A percentile compares a stretch with the other conserved stretches of the same genome.
Evolutionary conservation across 2,888 invertebrate species (phyloP).

Genomic region (Coecobrya sp.): DNA sequence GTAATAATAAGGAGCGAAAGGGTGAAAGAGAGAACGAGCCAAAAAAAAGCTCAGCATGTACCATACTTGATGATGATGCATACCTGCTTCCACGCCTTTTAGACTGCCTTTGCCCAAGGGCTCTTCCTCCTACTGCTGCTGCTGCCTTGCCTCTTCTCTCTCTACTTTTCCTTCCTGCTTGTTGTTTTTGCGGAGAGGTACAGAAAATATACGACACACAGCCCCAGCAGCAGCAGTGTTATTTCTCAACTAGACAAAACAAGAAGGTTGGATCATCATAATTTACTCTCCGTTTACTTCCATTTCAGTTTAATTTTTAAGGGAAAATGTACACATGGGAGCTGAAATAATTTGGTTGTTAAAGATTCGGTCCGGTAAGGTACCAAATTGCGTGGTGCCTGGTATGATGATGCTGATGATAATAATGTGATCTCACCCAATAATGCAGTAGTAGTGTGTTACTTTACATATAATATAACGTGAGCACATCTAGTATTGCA

Average conservation of each 20-base stretch:
- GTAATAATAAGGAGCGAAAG: constrained; percentile 63
- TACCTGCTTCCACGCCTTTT: constrained; percentile 53
- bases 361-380: constrained; percentile 66
- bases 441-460: neutral
- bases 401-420: constrained; percentile 29
- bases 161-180: constrained; percentile 35
- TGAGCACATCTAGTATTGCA: constrained; percentile 25
- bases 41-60: constrained; percentile 65
- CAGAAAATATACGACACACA: neutral
- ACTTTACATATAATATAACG: neutral
- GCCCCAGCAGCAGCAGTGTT: neutral
- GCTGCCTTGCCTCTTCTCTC: neutral
- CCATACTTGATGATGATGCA: constrained; percentile 71
- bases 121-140: constrained; percentile 1
- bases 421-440: constrained; percentile 35
- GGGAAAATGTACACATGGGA: constrained; percentile 78
- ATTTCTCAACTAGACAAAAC: constrained; percentile 50
- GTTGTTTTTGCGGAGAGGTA: constrained; percentile 50
- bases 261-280: constrained; percentile 70
- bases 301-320: constrained; percentile 41
- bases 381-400: constrained; percentile 39
- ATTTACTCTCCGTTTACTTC: constrained; percentile 50
- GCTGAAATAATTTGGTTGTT: constrained; percentile 57
- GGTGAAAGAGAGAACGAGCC: constrained; percentile 68
- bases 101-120: constrained; percentile 37